Base-by-base conservation (phyloP, 1,140 invertebrate species). In the Maniola jurtina region DNA sequence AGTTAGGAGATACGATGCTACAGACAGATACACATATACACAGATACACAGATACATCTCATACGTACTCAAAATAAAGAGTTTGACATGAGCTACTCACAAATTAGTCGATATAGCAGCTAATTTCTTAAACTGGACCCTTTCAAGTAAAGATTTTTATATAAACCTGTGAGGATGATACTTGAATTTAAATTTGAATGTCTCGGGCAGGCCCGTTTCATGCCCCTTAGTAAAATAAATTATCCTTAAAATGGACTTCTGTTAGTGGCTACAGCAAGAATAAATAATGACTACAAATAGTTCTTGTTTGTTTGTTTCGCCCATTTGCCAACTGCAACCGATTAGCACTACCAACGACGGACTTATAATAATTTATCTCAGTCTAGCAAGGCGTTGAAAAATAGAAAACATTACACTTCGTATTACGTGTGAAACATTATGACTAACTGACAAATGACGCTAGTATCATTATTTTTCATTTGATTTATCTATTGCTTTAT, bases 341-440 rank as follows among this genome's bases (percentile, higher is more conserved):
- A 64, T 64, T 67, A 64, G 47, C 66, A 55, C 57, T 54, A 57
- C 33, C 33, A 48, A 47, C 60, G 8, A 55, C 15, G 25, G 16
- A 45, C 56, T 52, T 40, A 33, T 45, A 52, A 68, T 68, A 52
- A 68, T 68, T 64, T 64, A 68, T 68, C 66, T 57, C 15, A 33
- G 61, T 68, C 66, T 58, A 35, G 38, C 58, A 52, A 54, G 25
- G 40, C 33, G 54, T 60, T 68, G 61, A 68, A 68, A 64, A 59
- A 68, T 64, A 42, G 55, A 59, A 52, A 34, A 55, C 52, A 34
- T 61, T 52, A 5, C 59, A 61, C 36, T 35, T 50, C 48, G 34
- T 47, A 59, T 42, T 47, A 50, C 10, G 34, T 50, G 35, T 58
- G 54, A 68, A 62, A 57, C 62, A 68, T 68, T 33, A 55, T 55